Conservation (phyloP, 2,888 invertebrate species). For the Athalia cordata region DNA sequence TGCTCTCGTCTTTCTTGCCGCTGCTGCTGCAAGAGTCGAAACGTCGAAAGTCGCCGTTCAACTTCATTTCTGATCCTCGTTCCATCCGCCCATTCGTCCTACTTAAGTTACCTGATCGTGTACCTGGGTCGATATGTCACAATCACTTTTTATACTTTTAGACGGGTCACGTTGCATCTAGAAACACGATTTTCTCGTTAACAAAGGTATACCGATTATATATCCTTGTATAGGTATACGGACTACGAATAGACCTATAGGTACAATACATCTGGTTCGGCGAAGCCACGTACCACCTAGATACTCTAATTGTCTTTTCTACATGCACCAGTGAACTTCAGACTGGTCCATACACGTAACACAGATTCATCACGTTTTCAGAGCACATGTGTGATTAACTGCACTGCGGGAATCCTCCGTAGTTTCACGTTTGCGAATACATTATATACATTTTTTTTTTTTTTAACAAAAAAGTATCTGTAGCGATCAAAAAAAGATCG, state of each 20-base stretch:
- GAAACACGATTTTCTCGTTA: conserved; percentile 44
- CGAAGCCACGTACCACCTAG: neutral
- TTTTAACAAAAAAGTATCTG: neutral
- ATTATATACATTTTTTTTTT: neutral
- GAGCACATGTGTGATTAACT: conserved; percentile 26
- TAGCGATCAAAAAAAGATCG: neutral
- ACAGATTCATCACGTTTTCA: conserved; percentile 27
- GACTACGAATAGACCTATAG: conserved; percentile 12
- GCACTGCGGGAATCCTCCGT: neutral
- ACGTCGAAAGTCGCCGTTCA: conserved; percentile 37
- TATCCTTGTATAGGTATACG: conserved; percentile 5
- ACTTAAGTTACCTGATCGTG: conserved; percentile 16
- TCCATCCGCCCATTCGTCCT: conserved; percentile 31
- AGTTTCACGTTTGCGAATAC: conserved; percentile 5
- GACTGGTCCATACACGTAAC: conserved; percentile 28
- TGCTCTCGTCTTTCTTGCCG: conserved; percentile 18
- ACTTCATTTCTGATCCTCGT: conserved; percentile 17
- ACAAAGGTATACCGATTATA: conserved; percentile 35
- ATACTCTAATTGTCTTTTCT: conserved; percentile 1
- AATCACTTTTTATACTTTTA: conserved; percentile 36
- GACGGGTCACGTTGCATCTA: conserved; percentile 37
- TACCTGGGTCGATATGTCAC: conserved; percentile 41
- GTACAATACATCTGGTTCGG: neutral
- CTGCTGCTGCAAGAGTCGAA: conserved; percentile 8
- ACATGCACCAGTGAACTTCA: conserved; percentile 33